These are phyloP conservation scores for Radopholus similis DNA, from an alignment of 1,140 invertebrate species.

Conservation along the genomic window DNA sequence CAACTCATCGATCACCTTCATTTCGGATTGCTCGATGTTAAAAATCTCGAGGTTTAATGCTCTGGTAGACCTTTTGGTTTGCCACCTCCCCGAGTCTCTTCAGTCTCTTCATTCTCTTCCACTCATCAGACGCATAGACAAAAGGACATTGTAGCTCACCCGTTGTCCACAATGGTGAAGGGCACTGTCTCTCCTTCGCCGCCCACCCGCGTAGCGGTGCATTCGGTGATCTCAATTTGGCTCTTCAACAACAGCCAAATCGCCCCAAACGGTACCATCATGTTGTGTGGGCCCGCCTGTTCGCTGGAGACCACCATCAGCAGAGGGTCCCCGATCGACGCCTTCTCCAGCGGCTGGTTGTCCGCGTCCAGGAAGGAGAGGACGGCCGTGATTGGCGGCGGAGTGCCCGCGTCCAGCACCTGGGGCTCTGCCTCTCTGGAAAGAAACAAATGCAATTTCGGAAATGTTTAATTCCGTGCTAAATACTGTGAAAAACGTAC, in stretches of 20 bases:
- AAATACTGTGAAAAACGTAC: too few species aligned
- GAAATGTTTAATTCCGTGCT: too few species aligned
- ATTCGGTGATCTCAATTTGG: conserved; percentile 56
- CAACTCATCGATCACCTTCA: too few species aligned
- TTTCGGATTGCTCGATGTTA: too few species aligned
- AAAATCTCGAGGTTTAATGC: too few species aligned
- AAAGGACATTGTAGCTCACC: conserved; percentile 35
- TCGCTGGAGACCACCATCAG: conserved; percentile 53
- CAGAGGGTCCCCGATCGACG: conserved; percentile 55
- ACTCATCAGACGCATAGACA: too few species aligned
- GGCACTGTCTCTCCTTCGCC: conserved; percentile 57
- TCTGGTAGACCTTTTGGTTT: too few species aligned
- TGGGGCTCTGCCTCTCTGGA: conserved; percentile 50
- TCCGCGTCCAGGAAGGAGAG: conserved; percentile 49
- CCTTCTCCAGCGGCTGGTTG: conserved; percentile 54
- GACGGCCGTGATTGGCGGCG: conserved; percentile 55
- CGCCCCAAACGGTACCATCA: too few species aligned
- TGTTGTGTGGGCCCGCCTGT: conserved; percentile 56
- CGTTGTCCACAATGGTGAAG: conserved; percentile 59
- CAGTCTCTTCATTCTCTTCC: too few species aligned
- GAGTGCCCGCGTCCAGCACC: conserved; percentile 57
- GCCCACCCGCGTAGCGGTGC: conserved; percentile 55
- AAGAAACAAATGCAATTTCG: neutral
- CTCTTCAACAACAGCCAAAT: conserved; percentile 26
- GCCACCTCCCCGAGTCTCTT: too few species aligned